Evolutionary conservation across 92 coral and sea anemone genomes (phyloP), one percentile per base, ranked within the genome.

Genomic region (Umimayanthus chanpuru): DNA sequence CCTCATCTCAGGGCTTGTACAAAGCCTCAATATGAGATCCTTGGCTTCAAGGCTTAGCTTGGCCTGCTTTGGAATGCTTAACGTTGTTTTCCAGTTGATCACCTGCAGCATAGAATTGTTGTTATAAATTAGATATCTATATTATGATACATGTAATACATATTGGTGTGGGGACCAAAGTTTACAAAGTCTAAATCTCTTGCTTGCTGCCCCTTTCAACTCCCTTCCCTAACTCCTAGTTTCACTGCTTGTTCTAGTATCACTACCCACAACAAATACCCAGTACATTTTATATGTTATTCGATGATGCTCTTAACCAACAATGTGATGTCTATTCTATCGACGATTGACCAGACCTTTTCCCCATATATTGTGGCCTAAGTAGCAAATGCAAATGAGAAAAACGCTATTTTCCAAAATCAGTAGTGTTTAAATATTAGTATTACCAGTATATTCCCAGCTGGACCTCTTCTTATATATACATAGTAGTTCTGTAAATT

Each of bases 1-100:
- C 76, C 99, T 86, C 67, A 87, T 82, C 79, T 95, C 96, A 29
- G 97, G 97, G 68, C 93, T 93, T 30, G 94, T 95, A 56, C 99
- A 97, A 55, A 97, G 93, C 73, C 91, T 81, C 50, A 94, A 89
- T 85, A 97, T 97, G 29, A 97, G 96, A 50, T 97, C 98, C 66
- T 94, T 94, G 18, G 99, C 98, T 74, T 92, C 96, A 2, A 82
- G 86, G 25, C 96, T 89, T 5, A 97, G 92, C 4, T 93, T 72
- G 20, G 98, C 96, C 76, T 93, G 93, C n/a, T 85, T 87, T 15
- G 99, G 99, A 43, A 97, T 94, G 76, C 86, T 95, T 1, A 97
- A 89, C 2, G 94, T 94, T 29, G 89, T 90, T 73, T 93, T 94
- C 99, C 99, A 97, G 86, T 95, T 94, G 87, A 97, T 95, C 38